Conservation (phyloP, 2,113 vertebrate genomes). For the Callaeas wilsoni region DNA sequence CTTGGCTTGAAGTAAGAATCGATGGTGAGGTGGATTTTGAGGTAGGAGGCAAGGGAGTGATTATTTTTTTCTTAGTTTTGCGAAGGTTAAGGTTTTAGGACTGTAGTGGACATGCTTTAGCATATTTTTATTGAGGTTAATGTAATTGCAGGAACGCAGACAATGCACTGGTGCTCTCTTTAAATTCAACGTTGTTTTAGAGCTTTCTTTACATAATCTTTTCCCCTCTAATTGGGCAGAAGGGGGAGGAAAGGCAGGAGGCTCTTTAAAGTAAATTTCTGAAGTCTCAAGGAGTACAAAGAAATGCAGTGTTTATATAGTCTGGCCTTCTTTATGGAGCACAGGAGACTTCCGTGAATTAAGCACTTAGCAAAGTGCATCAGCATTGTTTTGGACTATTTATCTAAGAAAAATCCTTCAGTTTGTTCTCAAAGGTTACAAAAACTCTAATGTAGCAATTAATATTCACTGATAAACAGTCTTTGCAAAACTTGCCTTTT, state of each 20-base stretch:
- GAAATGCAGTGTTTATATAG: neutral
- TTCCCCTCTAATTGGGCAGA: fast-evolving
- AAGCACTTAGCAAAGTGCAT: neutral
- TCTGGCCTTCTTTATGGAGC: neutral
- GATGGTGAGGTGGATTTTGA: neutral
- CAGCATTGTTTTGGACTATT: neutral
- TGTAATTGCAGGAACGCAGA: neutral
- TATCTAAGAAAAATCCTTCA: neutral
- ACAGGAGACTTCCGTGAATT: neutral
- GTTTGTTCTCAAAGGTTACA: neutral
- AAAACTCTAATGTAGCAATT: neutral
- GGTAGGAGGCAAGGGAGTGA: no score
- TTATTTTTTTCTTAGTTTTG: neutral
- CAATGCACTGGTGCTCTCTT: neutral
- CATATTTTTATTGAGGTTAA: neutral
- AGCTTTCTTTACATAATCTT: neutral
- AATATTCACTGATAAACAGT: neutral
- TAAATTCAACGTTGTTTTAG: neutral
- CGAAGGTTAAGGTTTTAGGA: neutral
- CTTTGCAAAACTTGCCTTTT: neutral
- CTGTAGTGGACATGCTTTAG: neutral
- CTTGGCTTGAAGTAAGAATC: neutral
- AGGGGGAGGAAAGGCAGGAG: fast-evolving
- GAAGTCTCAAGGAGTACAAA: neutral
- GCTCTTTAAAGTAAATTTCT: neutral